Evolutionary conservation across 1,140 invertebrate species (phyloP).

Genomic region (Drosophila orosa): DNA sequence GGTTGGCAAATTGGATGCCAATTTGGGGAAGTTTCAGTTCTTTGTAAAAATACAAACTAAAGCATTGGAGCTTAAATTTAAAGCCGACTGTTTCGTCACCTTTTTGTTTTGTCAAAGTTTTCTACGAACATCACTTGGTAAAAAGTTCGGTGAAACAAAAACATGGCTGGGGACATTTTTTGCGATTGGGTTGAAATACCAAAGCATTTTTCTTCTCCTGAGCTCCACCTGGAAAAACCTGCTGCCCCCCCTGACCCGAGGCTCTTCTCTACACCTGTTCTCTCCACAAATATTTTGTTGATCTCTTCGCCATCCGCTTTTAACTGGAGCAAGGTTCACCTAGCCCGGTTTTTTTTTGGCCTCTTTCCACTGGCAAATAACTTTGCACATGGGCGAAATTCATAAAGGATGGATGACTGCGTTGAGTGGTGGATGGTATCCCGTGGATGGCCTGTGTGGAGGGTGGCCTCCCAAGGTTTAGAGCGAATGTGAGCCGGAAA

Average conservation of each 20-base stretch:
- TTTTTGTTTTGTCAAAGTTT: slow-evolving; percentile 8
- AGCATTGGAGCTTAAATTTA: not conserved
- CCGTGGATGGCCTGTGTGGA: not conserved
- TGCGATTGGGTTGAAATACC: not conserved
- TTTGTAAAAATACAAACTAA: not conserved
- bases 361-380: slow-evolving; percentile 31
- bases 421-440: slow-evolving; percentile 18
- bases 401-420: slow-evolving; percentile 40
- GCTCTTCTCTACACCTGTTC: slow-evolving; percentile 10
- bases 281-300: slow-evolving; percentile 17
- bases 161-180: slow-evolving; percentile 10
- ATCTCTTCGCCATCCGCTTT: slow-evolving; percentile 5
- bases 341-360: not conserved
- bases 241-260: not conserved
- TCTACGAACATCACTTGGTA: no score
- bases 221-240: slow-evolving; percentile 11
- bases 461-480: not conserved
- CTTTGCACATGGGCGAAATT: slow-evolving; percentile 43
- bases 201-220: slow-evolving; percentile 26
- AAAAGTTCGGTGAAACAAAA: slow-evolving; percentile 19
- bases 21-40: not conserved
- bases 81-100: slow-evolving; percentile 1
- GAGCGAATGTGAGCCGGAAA: slow-evolving; percentile 29
- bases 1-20: not conserved
- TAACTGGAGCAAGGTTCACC: slow-evolving; percentile 30